Percentiles rank a stretch among this genome's conserved stretches.
Evolutionary conservation across 2,888 invertebrate genomes (phyloP).

Genomic region (Sceliomorpha sp.): DNA sequence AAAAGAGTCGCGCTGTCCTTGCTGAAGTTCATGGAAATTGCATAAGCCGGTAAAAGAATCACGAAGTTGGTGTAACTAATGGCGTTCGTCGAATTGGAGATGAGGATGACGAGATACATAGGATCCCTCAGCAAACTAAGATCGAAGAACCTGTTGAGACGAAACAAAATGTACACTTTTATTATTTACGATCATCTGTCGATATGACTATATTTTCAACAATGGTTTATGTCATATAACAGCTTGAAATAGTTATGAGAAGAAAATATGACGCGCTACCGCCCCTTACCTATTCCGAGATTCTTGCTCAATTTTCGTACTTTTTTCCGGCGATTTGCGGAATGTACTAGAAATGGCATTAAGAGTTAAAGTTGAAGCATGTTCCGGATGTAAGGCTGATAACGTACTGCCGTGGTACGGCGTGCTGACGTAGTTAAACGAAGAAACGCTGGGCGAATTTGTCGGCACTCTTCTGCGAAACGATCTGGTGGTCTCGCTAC

Average conservation of each 20-base stretch:
- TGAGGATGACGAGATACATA: slow-evolving; percentile 89
- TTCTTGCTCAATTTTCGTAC: slow-evolving; percentile 71
- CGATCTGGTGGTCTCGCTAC: slow-evolving; percentile 72
- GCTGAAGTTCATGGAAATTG: slow-evolving; percentile 85
- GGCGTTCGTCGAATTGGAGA: slow-evolving; percentile 92
- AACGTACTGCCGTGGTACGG: slow-evolving; percentile 92
- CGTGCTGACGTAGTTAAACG: slow-evolving; percentile 91
- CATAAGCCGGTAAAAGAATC: slow-evolving; percentile 90
- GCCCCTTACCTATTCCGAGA: slow-evolving; percentile 45
- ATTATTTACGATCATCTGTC: neutral
- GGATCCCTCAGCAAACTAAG: slow-evolving; percentile 88
- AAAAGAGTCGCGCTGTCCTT: slow-evolving; percentile 87
- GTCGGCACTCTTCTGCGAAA: slow-evolving; percentile 80
- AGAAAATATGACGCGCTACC: no score
- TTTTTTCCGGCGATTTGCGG: slow-evolving; percentile 72
- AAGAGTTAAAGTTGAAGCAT: slow-evolving; percentile 89
- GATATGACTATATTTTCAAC: neutral
- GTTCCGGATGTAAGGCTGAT: slow-evolving; percentile 87
- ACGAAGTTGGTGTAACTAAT: slow-evolving; percentile 94
- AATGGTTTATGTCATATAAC: no score
- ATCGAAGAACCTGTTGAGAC: slow-evolving; percentile 86
- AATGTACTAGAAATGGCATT: slow-evolving; percentile 85
- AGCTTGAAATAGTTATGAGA: no score
- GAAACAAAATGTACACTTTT: slow-evolving; percentile 58
- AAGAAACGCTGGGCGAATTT: slow-evolving; percentile 89